These are phyloP conservation scores for Tiaroga cobitis DNA, from an alignment of 2,797 vertebrate genomes.

Conservation along the genomic window DNA sequence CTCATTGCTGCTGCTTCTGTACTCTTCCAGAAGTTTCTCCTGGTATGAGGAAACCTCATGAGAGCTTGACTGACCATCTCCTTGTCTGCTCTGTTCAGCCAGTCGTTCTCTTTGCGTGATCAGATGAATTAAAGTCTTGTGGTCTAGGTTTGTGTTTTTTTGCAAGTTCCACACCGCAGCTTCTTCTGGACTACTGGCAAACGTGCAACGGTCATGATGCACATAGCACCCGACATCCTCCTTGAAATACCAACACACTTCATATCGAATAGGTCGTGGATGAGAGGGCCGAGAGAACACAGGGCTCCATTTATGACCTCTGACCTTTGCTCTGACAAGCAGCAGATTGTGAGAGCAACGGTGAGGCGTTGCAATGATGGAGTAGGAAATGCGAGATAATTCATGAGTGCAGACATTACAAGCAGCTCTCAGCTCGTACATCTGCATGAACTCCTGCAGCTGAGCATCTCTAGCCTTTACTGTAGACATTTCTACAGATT, in stretches of 20 bases:
- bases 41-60: constrained; percentile 80
- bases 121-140: constrained; percentile 56
- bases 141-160: constrained; percentile 66
- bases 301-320: constrained; percentile 21
- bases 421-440: constrained; percentile 31
- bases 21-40: constrained; percentile 81
- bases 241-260: constrained; percentile 77
- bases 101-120: constrained; percentile 52
- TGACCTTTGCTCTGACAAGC: constrained; percentile 30
- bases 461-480: constrained; percentile 6
- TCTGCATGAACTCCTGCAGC: constrained; percentile 39
- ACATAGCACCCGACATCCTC: constrained; percentile 77
- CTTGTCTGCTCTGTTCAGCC: constrained; percentile 66
- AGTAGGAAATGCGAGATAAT: constrained; percentile 16
- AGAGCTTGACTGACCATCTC: not conserved
- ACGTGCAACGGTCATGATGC: constrained; percentile 82
- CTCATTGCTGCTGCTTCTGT: constrained; percentile 76
- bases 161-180: constrained; percentile 86
- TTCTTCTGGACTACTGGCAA: constrained; percentile 84
- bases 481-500: constrained; percentile 7
- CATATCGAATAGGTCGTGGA: constrained; percentile 70
- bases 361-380: constrained; percentile 4
- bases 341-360: constrained; percentile 8
- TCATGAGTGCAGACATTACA: constrained; percentile 7
- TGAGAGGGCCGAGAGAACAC: not conserved